These are phyloP conservation scores for Canis aureus DNA, from an alignment of 2,113 vertebrate genomes.

Conservation along the genomic window DNA sequence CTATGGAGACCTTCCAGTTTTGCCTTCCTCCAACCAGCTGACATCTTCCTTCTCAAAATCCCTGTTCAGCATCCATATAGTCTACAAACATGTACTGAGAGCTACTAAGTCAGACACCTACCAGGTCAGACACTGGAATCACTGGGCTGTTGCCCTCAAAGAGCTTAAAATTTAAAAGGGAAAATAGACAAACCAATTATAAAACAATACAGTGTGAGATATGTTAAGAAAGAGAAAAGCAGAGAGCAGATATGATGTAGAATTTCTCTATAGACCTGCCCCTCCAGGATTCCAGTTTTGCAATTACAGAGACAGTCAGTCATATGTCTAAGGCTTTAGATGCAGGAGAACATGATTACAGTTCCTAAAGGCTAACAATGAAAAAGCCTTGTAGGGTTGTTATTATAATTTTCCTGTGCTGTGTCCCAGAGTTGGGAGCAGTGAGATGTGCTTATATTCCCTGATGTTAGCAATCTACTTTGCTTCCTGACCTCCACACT, in stretches of 20 bases:
- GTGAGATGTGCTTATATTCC: not conserved
- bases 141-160: not conserved
- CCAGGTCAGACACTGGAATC: not conserved
- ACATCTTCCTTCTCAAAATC: not conserved
- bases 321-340: not conserved
- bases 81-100: not conserved
- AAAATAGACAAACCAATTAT: not conserved
- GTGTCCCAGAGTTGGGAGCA: not conserved
- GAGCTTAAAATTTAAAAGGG: not conserved
- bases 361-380: not conserved
- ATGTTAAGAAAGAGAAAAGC: not conserved
- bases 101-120: not conserved
- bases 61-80: not conserved
- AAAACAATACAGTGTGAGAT: not conserved
- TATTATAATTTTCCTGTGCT: not conserved
- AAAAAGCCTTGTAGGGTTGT: not conserved
- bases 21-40: not conserved
- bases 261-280: not conserved
- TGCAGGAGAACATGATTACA: not conserved
- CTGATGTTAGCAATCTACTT: not conserved
- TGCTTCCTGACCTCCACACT: not conserved
- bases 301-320: not conserved
- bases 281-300: not conserved
- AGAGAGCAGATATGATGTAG: not conserved
- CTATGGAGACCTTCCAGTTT: not conserved